Evolutionary conservation across 2,888 invertebrate genomes (phyloP).

Genomic region (Cyaniris semiargus): DNA sequence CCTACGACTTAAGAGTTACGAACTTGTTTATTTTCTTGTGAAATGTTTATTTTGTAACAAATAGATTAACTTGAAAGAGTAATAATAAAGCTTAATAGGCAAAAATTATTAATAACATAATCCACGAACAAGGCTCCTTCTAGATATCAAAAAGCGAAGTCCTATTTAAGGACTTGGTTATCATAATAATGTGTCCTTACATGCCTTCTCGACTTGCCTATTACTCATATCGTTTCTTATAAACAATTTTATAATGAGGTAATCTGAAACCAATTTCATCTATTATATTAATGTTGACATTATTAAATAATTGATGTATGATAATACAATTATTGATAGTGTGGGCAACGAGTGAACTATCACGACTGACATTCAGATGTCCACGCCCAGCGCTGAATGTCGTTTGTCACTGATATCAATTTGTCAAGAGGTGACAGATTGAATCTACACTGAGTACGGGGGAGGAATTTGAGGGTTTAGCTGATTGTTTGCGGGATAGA

Average conservation of each 20-base stretch:
- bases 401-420: conserved; percentile 4
- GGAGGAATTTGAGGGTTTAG: neutral
- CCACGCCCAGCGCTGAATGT: conserved; percentile 3
- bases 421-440: neutral
- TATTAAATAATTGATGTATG: neutral
- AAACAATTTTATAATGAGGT: neutral
- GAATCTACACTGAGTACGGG: neutral
- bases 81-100: too few relatives aligned
- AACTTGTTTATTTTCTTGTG: neutral
- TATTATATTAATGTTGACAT: neutral
- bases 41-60: neutral
- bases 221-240: neutral
- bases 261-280: neutral
- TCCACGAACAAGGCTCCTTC: too few relatives aligned
- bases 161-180: too few relatives aligned
- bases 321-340: neutral
- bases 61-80: too few relatives aligned
- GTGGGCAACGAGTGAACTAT: conserved; percentile 16
- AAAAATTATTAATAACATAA: too few relatives aligned
- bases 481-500: neutral
- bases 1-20: neutral
- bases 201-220: too few relatives aligned
- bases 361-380: conserved; percentile 20
- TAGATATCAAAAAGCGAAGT: too few relatives aligned
- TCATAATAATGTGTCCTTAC: too few relatives aligned